Evolutionary conservation across 2,888 invertebrate genomes (phyloP).

Genomic region (Poecilus cupreus): DNA sequence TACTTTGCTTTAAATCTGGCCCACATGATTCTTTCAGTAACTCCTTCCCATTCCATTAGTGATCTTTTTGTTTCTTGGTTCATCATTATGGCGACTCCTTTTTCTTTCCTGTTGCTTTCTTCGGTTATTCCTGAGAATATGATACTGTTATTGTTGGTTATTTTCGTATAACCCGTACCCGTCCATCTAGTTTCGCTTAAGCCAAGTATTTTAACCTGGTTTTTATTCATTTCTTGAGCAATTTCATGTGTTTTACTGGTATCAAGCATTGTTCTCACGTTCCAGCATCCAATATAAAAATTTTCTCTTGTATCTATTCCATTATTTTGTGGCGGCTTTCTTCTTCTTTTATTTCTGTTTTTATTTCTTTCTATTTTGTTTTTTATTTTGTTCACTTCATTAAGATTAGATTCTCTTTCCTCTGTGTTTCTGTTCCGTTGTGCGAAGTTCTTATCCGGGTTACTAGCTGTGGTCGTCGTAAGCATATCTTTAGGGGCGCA

Average conservation of each 20-base stretch:
- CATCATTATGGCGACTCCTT: not conserved
- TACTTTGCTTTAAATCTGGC: no score
- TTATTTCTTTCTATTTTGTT: no score
- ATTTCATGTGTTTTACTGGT: not conserved
- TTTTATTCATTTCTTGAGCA: no score
- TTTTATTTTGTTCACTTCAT: no score
- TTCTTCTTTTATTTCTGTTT: not conserved
- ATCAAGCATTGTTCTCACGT: not conserved
- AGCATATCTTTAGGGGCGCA: not conserved
- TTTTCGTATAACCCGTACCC: not conserved
- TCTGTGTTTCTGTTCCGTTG: no score
- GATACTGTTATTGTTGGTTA: not conserved
- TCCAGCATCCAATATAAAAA: not conserved
- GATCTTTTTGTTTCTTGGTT: not conserved
- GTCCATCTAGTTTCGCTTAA: slow-evolving; percentile 4
- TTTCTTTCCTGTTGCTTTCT: not conserved
- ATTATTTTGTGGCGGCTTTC: not conserved
- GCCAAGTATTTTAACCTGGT: no score
- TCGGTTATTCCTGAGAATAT: not conserved
- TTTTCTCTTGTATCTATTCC: not conserved
- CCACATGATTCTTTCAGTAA: no score
- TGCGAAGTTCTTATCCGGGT: not conserved
- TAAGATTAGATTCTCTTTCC: no score
- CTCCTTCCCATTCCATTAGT: slow-evolving; percentile 11
- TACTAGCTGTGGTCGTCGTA: not conserved